These are phyloP conservation scores for Mactromeris polynyma DNA, from an alignment of 2,888 invertebrate genomes.

Conservation along the genomic window DNA sequence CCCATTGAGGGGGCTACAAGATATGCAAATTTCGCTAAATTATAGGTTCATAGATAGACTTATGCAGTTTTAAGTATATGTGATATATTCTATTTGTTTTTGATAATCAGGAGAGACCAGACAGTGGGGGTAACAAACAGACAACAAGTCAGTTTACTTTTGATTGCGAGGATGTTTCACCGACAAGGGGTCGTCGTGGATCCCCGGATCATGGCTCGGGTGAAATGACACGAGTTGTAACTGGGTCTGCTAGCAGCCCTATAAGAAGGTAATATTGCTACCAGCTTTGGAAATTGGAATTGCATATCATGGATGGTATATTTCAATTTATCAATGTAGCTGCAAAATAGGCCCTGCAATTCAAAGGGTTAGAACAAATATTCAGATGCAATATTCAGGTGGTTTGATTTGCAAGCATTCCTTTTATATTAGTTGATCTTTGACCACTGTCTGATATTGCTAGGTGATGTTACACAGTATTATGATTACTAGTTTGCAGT, in stretches of 20 bases:
- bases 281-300: neutral
- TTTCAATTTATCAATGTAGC: neutral
- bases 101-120: constrained; percentile 30
- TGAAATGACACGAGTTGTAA: constrained; percentile 55
- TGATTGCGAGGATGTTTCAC: constrained; percentile 40
- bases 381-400: no score
- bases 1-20: no score
- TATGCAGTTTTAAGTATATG: no score
- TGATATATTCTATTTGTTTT: neutral
- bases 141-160: constrained; percentile 57
- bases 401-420: no score
- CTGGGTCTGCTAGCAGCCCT: constrained; percentile 58
- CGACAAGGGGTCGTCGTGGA: neutral
- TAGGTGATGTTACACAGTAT: no score
- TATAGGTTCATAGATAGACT: no score
- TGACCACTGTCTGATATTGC: neutral
- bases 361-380: neutral
- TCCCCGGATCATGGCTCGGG: neutral
- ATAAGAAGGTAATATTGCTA: constrained; percentile 47
- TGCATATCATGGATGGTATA: neutral
- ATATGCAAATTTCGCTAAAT: no score
- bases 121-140: constrained; percentile 29
- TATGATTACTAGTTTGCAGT: neutral
- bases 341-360: neutral
- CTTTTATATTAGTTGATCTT: no score